Base-by-base conservation (phyloP, 2,113 vertebrate species). In the Mormyrus lacerda region DNA sequence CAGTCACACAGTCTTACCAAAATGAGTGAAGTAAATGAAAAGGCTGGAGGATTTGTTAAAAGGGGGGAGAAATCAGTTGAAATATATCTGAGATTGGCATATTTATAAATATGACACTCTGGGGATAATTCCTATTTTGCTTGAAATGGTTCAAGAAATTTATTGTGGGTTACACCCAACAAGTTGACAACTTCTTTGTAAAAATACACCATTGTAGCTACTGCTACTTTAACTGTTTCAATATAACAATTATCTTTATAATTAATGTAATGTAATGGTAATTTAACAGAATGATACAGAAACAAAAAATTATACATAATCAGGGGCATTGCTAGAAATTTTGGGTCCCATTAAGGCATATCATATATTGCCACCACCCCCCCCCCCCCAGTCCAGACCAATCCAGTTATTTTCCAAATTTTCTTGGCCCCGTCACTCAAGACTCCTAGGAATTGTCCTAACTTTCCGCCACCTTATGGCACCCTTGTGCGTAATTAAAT, bases 1-100 rank as follows among this genome's bases (percentile, higher is more conserved):
- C 51, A 89, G 69, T 53, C 88, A 89, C 88, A 89, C 47, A 83
- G 24, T 55, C 45, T 79, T 53, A 82, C 69, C 47, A 89, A 89
- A 82, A 87, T 44, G 87, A 44, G 87, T 44, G 39, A 87, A 87
- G 61, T 61, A 87, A 58, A 61, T 24, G 42, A 44, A 42, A 84
- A 47, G 42, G 44, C 82, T 47, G 42, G 9, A 84, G 45, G 82
- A 84, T 45, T 84, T 44, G 4, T 24, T 24, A 47, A 47, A 3
- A 79, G 73, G 47, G 35, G 82, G 24, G 82, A n/a, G 42, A 84
- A 21, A 24, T 47, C 82, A 84, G 17, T n/a, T 47, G 79, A 45
- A 83, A 83, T 47, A 6, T 85, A 48, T n/a, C 42, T 48, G 24
- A n/a, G 19, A 85, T 48, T 85, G 27, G 73, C 27, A 79, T 79